Percentiles rank a stretch among this genome's conserved stretches.
These are phyloP conservation scores for Lepus europaeus DNA, from an alignment of 2,113 vertebrate genomes.

Conservation along the genomic window DNA sequence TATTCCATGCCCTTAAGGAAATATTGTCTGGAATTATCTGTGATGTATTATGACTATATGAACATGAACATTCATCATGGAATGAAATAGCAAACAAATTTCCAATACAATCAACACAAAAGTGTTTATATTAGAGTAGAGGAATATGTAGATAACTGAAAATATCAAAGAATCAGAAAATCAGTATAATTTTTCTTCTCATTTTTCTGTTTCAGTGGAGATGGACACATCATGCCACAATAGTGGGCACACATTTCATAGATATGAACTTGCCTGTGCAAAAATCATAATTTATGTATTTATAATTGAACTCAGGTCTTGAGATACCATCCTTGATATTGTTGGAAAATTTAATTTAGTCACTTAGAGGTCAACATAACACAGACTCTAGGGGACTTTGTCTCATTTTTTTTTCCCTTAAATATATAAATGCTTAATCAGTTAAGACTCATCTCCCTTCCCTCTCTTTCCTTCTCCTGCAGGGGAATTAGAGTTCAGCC, in stretches of 20 bases:
- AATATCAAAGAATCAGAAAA: conserved; percentile 27
- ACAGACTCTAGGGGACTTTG: background rate
- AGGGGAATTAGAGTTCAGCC: background rate
- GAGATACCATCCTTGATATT: background rate
- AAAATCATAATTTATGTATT: background rate
- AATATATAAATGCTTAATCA: background rate
- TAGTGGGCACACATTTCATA: background rate
- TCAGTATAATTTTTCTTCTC: background rate
- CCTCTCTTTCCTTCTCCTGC: background rate
- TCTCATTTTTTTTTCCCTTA: background rate
- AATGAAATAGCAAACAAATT: conserved; percentile 21
- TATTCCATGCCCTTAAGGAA: background rate
- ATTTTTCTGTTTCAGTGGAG: background rate
- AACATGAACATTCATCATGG: background rate
- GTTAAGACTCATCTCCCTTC: background rate
- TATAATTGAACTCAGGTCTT: background rate
- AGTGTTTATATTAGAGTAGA: conserved; percentile 21
- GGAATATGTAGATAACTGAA: background rate
- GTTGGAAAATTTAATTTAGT: background rate
- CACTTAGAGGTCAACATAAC: background rate
- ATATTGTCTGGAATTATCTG: background rate
- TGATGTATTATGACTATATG: background rate
- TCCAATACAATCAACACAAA: background rate
- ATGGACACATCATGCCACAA: background rate
- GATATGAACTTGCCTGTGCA: background rate